Evolutionary conservation across 2,113 vertebrate genomes (phyloP).

Genomic region (Plotosus lineatus): DNA sequence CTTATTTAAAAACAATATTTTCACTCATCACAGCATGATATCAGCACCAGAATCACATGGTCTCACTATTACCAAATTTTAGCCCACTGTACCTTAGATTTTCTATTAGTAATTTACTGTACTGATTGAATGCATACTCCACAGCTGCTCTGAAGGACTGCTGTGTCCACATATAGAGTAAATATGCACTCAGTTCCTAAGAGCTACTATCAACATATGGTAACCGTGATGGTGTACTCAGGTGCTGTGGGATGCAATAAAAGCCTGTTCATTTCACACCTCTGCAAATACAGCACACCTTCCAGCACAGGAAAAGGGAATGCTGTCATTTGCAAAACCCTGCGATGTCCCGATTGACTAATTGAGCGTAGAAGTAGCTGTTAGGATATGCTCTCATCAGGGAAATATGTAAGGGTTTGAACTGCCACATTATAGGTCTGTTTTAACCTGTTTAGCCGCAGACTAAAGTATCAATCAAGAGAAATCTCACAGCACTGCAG

Average conservation of each 20-base stretch:
- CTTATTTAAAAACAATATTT: background rate
- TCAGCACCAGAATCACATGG: background rate
- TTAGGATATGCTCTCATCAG: slow-evolving; percentile 28
- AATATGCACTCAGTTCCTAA: background rate
- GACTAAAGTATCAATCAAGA: background rate
- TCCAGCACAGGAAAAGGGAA: slow-evolving; percentile 10
- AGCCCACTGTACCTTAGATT: background rate
- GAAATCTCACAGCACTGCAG: background rate
- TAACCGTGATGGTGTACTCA: slow-evolving; percentile 36
- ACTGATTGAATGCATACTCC: background rate
- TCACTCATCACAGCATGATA: too few relatives aligned
- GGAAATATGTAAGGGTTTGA: slow-evolving; percentile 8
- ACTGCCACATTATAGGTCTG: background rate
- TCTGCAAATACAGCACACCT: slow-evolving; percentile 5
- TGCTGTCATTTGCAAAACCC: background rate
- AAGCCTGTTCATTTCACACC: slow-evolving; percentile 31
- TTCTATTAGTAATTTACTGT: background rate
- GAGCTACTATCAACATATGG: background rate
- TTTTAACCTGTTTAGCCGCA: background rate
- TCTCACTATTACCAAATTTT: background rate
- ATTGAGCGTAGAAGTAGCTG: background rate
- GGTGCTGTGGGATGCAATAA: slow-evolving; percentile 31
- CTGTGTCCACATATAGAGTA: background rate
- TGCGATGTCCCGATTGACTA: background rate
- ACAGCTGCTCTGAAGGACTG: background rate